Evolutionary conservation across 2,888 invertebrate species (phyloP).

Genomic region (Autographa gamma): DNA sequence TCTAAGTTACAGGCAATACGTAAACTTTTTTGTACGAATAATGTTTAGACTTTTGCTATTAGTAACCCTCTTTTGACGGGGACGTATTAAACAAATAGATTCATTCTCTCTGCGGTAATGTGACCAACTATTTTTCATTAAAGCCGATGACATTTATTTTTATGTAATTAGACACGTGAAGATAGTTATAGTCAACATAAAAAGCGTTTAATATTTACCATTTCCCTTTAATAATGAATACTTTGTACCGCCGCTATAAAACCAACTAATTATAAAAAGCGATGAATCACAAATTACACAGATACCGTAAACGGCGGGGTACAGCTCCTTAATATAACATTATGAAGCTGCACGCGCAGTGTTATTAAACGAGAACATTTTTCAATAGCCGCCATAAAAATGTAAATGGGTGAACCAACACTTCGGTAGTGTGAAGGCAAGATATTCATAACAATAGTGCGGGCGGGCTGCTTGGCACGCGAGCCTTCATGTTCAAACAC

Average conservation of each 20-base stretch:
- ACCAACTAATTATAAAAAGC: slow-evolving; percentile 4
- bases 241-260: neutral
- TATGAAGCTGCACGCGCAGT: slow-evolving; percentile 35
- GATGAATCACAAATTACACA: slow-evolving; percentile 8
- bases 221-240: neutral
- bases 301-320: slow-evolving; percentile 13
- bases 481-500: slow-evolving; percentile 70
- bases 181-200: too few species aligned
- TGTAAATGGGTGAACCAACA: slow-evolving; percentile 56
- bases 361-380: slow-evolving; percentile 45
- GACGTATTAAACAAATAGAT: slow-evolving; percentile 18
- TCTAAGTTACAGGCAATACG: slow-evolving; percentile 62
- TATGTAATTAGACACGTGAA: too few species aligned
- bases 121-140: neutral
- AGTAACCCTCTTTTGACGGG: slow-evolving; percentile 18
- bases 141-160: too few species aligned
- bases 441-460: slow-evolving; percentile 63
- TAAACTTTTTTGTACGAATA: slow-evolving; percentile 58
- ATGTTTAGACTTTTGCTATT: slow-evolving; percentile 50
- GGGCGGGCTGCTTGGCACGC: slow-evolving; percentile 55
- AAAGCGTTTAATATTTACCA: neutral
- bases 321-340: slow-evolving; percentile 29
- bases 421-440: slow-evolving; percentile 53
- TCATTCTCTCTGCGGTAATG: neutral
- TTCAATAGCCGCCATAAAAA: slow-evolving; percentile 57